Evolutionary conservation across 1,140 invertebrate species (phyloP).

Genomic region (Drosophila santomea): DNA sequence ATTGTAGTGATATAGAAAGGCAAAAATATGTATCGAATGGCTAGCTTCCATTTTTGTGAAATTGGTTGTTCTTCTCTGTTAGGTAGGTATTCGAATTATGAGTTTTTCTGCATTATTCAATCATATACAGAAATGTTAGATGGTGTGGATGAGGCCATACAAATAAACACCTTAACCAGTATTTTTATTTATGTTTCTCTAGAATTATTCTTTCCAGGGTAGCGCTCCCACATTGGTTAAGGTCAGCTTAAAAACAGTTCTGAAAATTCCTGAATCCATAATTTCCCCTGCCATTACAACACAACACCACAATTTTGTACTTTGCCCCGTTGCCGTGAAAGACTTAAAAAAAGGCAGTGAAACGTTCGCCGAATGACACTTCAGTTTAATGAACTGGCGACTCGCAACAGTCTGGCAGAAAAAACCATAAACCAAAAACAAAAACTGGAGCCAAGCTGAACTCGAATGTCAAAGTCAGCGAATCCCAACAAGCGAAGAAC

Average conservation of each 20-base stretch:
- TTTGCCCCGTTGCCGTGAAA: constrained; percentile 52
- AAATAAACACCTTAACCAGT: neutral
- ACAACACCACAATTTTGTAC: constrained; percentile 58
- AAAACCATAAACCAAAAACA: constrained; percentile 6
- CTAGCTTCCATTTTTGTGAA: too few species aligned
- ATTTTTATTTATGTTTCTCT: neutral
- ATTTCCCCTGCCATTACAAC: constrained; percentile 61
- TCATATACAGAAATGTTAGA: too few species aligned
- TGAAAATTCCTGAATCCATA: constrained; percentile 50
- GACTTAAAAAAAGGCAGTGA: constrained; percentile 38
- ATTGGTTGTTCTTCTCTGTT: too few species aligned
- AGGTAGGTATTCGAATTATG: too few species aligned
- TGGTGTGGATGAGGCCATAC: too few species aligned
- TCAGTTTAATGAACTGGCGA: constrained; percentile 76
- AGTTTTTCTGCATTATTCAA: too few species aligned
- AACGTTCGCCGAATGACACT: constrained; percentile 72
- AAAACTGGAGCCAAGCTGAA: constrained; percentile 18
- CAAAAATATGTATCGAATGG: too few species aligned
- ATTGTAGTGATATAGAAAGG: too few species aligned
- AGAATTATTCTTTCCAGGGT: constrained; percentile 2
- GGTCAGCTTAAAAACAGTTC: constrained; percentile 28
- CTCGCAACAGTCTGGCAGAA: constrained; percentile 52
- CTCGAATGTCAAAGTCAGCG: constrained; percentile 51
- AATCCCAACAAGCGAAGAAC: constrained; percentile 25
- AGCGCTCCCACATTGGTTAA: constrained; percentile 13